Evolutionary conservation across 2,888 invertebrate genomes (phyloP).

Genomic region (Diachrysia chrysitis): DNA sequence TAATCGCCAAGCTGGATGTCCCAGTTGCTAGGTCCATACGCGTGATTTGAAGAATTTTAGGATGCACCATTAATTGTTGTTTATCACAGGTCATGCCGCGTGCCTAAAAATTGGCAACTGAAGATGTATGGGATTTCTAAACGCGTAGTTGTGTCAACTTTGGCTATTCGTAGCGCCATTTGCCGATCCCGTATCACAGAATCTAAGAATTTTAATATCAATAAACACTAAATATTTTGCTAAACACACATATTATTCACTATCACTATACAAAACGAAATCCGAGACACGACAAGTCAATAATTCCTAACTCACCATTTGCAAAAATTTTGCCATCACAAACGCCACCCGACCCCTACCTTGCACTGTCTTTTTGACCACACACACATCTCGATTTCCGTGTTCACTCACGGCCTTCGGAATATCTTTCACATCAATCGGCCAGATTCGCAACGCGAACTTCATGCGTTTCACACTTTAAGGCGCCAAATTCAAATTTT

Average conservation of each 20-base stretch:
- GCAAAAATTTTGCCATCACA: slow-evolving; percentile 94
- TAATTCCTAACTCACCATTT: slow-evolving; percentile 92
- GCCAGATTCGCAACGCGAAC: slow-evolving; percentile 90
- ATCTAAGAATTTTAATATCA: slow-evolving; percentile 83
- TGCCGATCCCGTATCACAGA: slow-evolving; percentile 87
- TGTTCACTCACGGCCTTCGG: slow-evolving; percentile 91
- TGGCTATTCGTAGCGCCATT: slow-evolving; percentile 89
- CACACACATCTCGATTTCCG: slow-evolving; percentile 90
- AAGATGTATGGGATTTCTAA: slow-evolving; percentile 84
- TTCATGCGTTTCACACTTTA: slow-evolving; percentile 83
- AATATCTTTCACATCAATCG: slow-evolving; percentile 91
- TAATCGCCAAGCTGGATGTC: slow-evolving; percentile 89
- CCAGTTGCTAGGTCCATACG: slow-evolving; percentile 86
- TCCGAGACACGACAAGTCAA: slow-evolving; percentile 77
- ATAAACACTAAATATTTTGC: slow-evolving; percentile 82
- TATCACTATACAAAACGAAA: slow-evolving; percentile 79
- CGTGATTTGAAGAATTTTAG: slow-evolving; percentile 80
- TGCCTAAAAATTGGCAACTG: slow-evolving; percentile 80
- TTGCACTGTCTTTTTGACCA: slow-evolving; percentile 92
- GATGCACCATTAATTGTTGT: slow-evolving; percentile 85
- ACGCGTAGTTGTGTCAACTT: slow-evolving; percentile 89
- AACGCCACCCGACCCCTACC: slow-evolving; percentile 94
- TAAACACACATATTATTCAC: slow-evolving; percentile 82
- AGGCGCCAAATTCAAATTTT: slow-evolving; percentile 86
- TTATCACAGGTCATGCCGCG: slow-evolving; percentile 82